Evolutionary conservation across 2,888 invertebrate genomes (phyloP).

Genomic region (Nysson spinosus): DNA sequence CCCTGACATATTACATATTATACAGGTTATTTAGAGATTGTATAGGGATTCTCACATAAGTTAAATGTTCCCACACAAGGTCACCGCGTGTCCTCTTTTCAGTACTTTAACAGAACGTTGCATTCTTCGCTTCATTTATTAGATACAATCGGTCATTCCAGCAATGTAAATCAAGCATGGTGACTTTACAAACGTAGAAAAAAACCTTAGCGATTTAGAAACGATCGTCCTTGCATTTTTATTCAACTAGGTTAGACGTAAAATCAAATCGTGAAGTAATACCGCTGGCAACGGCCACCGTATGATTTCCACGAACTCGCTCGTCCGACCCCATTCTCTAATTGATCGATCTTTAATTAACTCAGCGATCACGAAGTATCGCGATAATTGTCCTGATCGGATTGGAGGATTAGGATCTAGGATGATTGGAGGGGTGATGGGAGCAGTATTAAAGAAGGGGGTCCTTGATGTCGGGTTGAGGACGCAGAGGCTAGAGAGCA

Average conservation of each 20-base stretch:
- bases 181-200: too few species aligned
- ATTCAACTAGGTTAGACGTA: conserved; percentile 14
- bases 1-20: too few species aligned
- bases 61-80: too few species aligned
- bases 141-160: too few species aligned
- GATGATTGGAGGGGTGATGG: not conserved
- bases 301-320: conserved; percentile 35
- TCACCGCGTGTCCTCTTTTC: too few species aligned
- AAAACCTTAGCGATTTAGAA: not conserved
- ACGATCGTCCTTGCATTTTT: conserved; percentile 22
- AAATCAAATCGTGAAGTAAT: conserved; percentile 27
- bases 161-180: too few species aligned
- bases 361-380: conserved; percentile 15
- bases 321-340: conserved; percentile 33
- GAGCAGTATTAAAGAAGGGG: not conserved
- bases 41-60: too few species aligned
- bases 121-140: too few species aligned
- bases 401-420: not conserved
- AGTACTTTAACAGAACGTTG: too few species aligned
- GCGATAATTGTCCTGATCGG: conserved; percentile 8
- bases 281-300: conserved; percentile 27
- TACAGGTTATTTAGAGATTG: too few species aligned
- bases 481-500: conserved; percentile 31
- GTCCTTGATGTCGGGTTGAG: conserved; percentile 49
- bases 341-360: conserved; percentile 48